These are phyloP conservation scores for Gopherus flavomarginatus DNA, from an alignment of 2,113 vertebrate genomes.

Conservation along the genomic window DNA sequence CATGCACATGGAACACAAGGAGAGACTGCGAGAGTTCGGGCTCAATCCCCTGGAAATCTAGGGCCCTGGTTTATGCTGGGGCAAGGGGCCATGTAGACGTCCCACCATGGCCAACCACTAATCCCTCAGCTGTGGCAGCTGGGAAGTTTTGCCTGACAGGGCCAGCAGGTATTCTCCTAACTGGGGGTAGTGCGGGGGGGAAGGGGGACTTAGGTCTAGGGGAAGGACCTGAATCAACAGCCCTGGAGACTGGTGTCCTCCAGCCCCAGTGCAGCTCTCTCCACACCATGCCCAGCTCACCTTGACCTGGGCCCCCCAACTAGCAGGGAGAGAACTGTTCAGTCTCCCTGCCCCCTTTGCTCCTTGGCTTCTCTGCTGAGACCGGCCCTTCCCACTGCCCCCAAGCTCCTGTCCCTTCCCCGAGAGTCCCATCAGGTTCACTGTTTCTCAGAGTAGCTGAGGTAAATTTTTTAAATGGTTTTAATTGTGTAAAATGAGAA, in stretches of 20 bases:
- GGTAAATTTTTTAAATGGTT: neutral
- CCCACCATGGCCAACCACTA: neutral
- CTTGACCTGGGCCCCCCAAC: too few relatives aligned
- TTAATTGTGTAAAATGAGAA: neutral
- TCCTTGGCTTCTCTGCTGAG: neutral
- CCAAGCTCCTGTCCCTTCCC: neutral
- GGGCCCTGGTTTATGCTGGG: neutral
- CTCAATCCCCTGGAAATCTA: constrained; percentile 76
- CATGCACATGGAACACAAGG: constrained; percentile 69
- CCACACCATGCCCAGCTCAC: neutral
- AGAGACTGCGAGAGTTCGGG: constrained; percentile 75
- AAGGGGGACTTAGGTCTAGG: neutral
- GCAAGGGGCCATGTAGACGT: neutral
- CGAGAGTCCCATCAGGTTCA: neutral
- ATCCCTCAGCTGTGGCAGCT: neutral
- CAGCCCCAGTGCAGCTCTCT: too few relatives aligned
- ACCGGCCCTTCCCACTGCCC: neutral
- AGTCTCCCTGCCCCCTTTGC: neutral
- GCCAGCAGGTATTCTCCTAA: neutral
- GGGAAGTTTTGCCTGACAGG: neutral
- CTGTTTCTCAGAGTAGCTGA: neutral
- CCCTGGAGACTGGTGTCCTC: neutral
- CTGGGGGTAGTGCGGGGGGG: too few relatives aligned
- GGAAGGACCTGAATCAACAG: neutral
- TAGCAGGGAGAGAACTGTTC: neutral